phyloP scores from a whole-genome alignment of 2,113 vertebrate species.

The Asarcornis scutulata region DNA sequence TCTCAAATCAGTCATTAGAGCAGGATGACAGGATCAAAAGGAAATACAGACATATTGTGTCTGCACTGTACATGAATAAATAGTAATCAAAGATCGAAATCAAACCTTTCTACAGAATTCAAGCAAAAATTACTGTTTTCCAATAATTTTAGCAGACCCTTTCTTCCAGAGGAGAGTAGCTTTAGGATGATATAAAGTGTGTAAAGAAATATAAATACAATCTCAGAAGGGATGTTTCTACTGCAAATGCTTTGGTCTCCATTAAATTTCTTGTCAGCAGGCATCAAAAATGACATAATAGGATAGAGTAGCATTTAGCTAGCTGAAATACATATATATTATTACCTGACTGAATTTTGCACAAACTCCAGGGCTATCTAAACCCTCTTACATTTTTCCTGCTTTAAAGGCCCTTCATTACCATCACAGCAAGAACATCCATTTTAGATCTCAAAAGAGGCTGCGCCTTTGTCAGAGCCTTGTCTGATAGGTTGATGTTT shows the following conservation, averaged over 20 bases:
- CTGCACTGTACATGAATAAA: background rate
- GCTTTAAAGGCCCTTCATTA: constrained; percentile 10
- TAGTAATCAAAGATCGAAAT: constrained; percentile 6
- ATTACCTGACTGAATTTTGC: constrained; percentile 36
- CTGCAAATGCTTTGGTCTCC: constrained; percentile 9
- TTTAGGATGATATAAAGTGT: background rate
- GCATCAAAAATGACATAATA: background rate
- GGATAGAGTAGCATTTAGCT: background rate
- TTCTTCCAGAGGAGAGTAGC: background rate
- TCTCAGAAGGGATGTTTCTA: background rate
- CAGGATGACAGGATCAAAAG: background rate
- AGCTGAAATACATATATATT: background rate
- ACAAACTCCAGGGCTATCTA: background rate
- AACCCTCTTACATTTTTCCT: constrained; percentile 4
- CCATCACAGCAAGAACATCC: constrained; percentile 30
- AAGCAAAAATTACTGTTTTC: background rate
- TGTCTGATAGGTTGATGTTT: background rate
- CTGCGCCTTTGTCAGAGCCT: background rate
- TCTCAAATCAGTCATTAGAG: background rate
- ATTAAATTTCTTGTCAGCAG: constrained; percentile 38
- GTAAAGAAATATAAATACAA: constrained; percentile 26
- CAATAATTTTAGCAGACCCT: background rate
- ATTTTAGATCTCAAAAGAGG: constrained; percentile 23
- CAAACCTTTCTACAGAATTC: background rate
- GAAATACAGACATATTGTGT: background rate